phyloP scores from a whole-genome alignment of 2,113 vertebrate species.

The Bubo scandiacus region DNA sequence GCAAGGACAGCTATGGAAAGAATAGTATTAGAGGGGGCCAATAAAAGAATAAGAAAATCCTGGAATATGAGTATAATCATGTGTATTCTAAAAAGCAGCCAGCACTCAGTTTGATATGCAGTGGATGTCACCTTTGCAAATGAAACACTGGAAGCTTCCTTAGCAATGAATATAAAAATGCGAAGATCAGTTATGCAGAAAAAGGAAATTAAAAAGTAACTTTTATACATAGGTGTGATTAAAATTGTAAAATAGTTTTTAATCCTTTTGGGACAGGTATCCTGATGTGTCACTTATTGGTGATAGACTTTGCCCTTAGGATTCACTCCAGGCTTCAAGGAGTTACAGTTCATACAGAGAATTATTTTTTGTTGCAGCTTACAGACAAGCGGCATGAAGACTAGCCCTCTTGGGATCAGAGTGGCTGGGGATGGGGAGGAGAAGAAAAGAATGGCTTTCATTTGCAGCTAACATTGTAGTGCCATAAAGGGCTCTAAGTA shows the following conservation, averaged over 20 bases:
- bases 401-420: neutral
- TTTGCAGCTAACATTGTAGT: neutral
- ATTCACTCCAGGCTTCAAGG: neutral
- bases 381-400: neutral
- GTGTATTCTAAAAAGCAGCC: constrained; percentile 11
- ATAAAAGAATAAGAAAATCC: neutral
- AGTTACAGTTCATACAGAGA: neutral
- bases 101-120: constrained; percentile 52
- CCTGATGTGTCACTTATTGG: neutral
- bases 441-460: constrained; percentile 10
- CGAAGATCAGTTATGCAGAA: constrained; percentile 35
- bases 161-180: constrained; percentile 34
- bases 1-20: neutral
- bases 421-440: neutral
- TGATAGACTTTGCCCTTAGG: constrained; percentile 11
- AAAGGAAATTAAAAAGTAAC: constrained; percentile 49
- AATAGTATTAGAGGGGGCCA: neutral
- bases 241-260: neutral
- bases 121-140: constrained; percentile 39
- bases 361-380: constrained; percentile 27
- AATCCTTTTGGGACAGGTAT: constrained; percentile 11
- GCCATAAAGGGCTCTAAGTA: neutral
- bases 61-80: neutral
- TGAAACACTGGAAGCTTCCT: constrained; percentile 51
- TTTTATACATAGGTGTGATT: constrained; percentile 26